A percentile compares a stretch with the other conserved stretches of the same genome.
Evolutionary conservation across 2,113 vertebrate genomes (phyloP).

Genomic region (Seriola quinqueradiata): DNA sequence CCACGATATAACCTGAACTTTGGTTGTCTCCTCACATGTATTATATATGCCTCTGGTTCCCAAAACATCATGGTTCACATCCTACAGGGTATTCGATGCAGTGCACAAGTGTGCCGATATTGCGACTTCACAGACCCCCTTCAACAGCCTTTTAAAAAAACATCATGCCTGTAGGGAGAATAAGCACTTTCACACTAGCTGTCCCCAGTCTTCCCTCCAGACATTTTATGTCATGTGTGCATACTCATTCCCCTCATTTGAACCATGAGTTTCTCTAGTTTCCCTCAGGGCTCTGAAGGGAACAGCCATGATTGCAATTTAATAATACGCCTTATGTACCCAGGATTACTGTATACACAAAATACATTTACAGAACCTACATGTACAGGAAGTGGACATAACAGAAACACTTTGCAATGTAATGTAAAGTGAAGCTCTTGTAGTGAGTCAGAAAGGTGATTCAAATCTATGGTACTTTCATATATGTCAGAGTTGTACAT

Average conservation of each 20-base stretch:
- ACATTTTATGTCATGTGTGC: conserved; percentile 61
- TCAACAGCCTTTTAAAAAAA: conserved; percentile 46
- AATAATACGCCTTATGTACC: conserved; percentile 21
- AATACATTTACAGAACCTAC: conserved; percentile 23
- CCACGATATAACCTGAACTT: conserved; percentile 19
- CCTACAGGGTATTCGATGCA: conserved; percentile 44
- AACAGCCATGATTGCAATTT: conserved; percentile 23
- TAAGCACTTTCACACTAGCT: conserved; percentile 46
- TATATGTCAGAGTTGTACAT: neutral
- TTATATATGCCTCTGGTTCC: conserved; percentile 34
- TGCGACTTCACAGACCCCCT: conserved; percentile 18
- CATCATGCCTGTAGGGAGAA: conserved; percentile 50
- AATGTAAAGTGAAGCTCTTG: conserved; percentile 4
- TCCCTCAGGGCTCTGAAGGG: conserved; percentile 29
- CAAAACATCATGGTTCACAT: conserved; percentile 41
- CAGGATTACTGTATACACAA: neutral
- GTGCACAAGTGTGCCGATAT: conserved; percentile 28
- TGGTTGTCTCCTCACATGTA: conserved; percentile 55
- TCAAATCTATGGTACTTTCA: neutral
- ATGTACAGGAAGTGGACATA: conserved; percentile 5
- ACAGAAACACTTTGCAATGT: neutral
- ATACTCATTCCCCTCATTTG: conserved; percentile 58
- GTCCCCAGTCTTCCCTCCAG: conserved; percentile 56
- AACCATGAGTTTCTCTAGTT: conserved; percentile 40
- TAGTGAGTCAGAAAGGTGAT: conserved; percentile 20